A percentile compares a stretch with the other conserved stretches of the same genome.
These are phyloP conservation scores for Sesia apiformis DNA, from an alignment of 2,888 invertebrate genomes.

Conservation along the genomic window DNA sequence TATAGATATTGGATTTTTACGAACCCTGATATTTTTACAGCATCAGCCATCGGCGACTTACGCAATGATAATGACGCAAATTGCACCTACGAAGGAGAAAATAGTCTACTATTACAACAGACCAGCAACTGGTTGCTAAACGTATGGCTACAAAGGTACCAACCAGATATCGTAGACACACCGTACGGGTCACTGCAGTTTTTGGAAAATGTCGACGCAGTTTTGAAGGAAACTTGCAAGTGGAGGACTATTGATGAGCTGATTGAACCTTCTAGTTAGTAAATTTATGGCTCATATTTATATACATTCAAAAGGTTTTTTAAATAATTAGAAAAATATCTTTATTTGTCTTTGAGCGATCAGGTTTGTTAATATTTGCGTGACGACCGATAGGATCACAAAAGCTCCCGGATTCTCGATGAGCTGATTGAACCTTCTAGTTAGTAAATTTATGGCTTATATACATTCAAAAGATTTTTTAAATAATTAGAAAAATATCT, in stretches of 20 bases:
- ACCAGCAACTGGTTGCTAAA: constrained; percentile 88
- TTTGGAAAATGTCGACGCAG: constrained; percentile 67
- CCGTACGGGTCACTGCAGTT: constrained; percentile 81
- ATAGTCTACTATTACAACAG: constrained; percentile 91
- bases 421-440: constrained; percentile 70
- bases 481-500: too few relatives aligned
- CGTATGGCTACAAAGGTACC: constrained; percentile 65
- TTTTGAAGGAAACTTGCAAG: constrained; percentile 70
- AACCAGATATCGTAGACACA: constrained; percentile 54
- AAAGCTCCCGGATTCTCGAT: too few relatives aligned
- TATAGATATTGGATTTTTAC: too few relatives aligned
- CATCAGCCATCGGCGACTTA: constrained; percentile 81
- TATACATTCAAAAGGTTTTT: too few relatives aligned
- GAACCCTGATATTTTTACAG: constrained; percentile 42
- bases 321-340: too few relatives aligned
- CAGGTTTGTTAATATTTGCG: too few relatives aligned
- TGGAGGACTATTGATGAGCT: constrained; percentile 63
- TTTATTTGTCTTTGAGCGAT: too few relatives aligned
- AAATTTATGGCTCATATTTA: too few relatives aligned
- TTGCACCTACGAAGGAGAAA: constrained; percentile 94
- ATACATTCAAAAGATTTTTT: too few relatives aligned
- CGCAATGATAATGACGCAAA: constrained; percentile 90
- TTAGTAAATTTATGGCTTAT: constrained; percentile 28
- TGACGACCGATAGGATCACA: too few relatives aligned
- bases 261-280: constrained; percentile 69